Evolutionary conservation across 2,113 vertebrate species (phyloP), one percentile per base, ranked within the genome.

Genomic region (Verasper variegatus): DNA sequence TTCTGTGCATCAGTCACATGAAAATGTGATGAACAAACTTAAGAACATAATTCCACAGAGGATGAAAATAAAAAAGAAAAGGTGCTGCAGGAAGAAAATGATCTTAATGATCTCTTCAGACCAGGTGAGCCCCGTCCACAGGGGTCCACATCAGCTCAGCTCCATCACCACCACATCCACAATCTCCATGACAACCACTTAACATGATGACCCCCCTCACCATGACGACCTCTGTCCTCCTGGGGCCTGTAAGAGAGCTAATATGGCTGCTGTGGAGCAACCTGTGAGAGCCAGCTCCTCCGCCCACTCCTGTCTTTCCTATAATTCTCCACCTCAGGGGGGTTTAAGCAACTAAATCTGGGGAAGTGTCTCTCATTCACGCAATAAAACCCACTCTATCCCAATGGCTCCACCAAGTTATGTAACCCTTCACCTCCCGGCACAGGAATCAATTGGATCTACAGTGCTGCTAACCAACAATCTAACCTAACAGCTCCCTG

Each of bases 181-280:
- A 47, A 78, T 83, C 82, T 82, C 83, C 83, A 79, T 88, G 84
- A 88, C 87, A 78, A 87, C 89, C 69, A 61, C 85, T 82, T 78
- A 83, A 77, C 79, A 83, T 77, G 65, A 72, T 62, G 35, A 69
- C 73, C 67, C 65, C 56, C 51, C 17, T 75, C 71, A 57, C 76
- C 67, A 74, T 72, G 71, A 74, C 66, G 80, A 87, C 81, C 83
- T 80, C 68, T 85, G 82, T 80, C 74, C 83, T 80, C 82, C 68
- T 4, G 66, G 77, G 87, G 77, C 87, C 84, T 79, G 80, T 74
- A 67, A 86, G 15, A 0, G 65, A 79, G 76, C 85, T 88, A 90
- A 89, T 82, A 76, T 79, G 64, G 84, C 91, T 60, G 83, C 85
- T 51, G 64, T 26, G 14, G 74, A 75, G 58, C 24, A 7, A 47